Evolutionary conservation across 2,797 vertebrate genomes (phyloP).

Genomic region (Mormyrus proboscirostris): DNA sequence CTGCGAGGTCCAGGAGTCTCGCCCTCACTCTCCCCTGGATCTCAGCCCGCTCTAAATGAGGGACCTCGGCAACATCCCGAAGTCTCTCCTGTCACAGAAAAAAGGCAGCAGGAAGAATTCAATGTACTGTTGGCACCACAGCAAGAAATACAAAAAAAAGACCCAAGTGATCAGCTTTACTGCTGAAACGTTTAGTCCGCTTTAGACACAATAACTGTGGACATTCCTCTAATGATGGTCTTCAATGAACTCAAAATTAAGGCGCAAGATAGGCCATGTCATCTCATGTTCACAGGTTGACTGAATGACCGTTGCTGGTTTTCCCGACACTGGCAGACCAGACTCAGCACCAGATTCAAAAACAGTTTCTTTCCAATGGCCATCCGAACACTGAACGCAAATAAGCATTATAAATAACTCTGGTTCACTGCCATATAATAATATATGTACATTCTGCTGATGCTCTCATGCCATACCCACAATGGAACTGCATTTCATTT

Average conservation of each 20-base stretch:
- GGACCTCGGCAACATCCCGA: background rate
- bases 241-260: background rate
- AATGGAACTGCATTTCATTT: background rate
- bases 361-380: background rate
- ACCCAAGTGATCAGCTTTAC: background rate
- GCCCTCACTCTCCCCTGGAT: slow-evolving; percentile 32
- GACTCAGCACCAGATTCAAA: background rate
- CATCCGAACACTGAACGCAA: background rate
- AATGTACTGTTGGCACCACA: background rate
- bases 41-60: slow-evolving; percentile 26
- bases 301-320: background rate
- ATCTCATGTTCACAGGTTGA: background rate
- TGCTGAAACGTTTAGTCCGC: background rate
- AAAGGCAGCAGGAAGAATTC: slow-evolving; percentile 14
- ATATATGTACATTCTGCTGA: background rate
- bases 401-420: background rate
- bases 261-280: background rate
- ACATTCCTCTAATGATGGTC: background rate
- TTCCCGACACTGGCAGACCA: background rate
- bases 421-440: background rate
- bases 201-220: background rate
- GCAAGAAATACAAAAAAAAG: background rate
- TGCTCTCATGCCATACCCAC: background rate
- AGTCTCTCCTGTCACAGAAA: slow-evolving; percentile 26
- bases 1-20: slow-evolving; percentile 6